phyloP scores from a whole-genome alignment of 2,888 invertebrate species.

The Lepidonotus clava region DNA sequence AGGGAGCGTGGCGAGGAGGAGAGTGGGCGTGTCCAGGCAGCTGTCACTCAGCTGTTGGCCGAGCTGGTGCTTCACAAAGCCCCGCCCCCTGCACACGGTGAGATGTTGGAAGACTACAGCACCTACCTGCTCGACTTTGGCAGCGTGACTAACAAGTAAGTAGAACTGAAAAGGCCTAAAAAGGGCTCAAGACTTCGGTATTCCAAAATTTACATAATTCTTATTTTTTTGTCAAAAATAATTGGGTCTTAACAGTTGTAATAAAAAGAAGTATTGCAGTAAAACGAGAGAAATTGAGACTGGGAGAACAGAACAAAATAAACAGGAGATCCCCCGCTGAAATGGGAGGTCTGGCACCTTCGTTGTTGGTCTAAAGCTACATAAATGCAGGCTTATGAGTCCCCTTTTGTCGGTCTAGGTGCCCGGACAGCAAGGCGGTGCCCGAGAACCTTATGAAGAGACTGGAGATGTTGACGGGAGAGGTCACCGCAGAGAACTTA shows the following conservation, averaged over 20 bases:
- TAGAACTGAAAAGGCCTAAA: too few species aligned
- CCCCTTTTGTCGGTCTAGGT: not conserved
- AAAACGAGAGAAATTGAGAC: too few species aligned
- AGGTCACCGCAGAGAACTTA: not conserved
- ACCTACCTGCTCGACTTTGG: constrained; percentile 83
- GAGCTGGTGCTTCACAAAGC: constrained; percentile 86
- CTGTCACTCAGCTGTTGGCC: constrained; percentile 84
- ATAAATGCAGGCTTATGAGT: too few species aligned
- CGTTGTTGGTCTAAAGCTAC: too few species aligned
- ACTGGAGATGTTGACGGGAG: not conserved
- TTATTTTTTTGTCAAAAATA: too few species aligned
- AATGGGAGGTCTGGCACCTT: too few species aligned
- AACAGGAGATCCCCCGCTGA: too few species aligned
- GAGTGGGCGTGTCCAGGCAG: constrained; percentile 57
- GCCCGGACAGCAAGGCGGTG: not conserved
- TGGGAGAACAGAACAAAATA: too few species aligned
- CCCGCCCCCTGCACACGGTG: constrained; percentile 82
- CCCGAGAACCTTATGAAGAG: not conserved
- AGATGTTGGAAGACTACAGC: constrained; percentile 72
- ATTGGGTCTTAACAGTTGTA: too few species aligned
- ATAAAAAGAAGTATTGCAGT: too few species aligned
- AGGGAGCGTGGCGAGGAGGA: not conserved
- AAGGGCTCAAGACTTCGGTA: too few species aligned
- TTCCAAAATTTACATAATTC: too few species aligned
- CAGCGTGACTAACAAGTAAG: constrained; percentile 62